Evolutionary conservation across 2,888 invertebrate genomes (phyloP).

Genomic region (Drosophila testacea): DNA sequence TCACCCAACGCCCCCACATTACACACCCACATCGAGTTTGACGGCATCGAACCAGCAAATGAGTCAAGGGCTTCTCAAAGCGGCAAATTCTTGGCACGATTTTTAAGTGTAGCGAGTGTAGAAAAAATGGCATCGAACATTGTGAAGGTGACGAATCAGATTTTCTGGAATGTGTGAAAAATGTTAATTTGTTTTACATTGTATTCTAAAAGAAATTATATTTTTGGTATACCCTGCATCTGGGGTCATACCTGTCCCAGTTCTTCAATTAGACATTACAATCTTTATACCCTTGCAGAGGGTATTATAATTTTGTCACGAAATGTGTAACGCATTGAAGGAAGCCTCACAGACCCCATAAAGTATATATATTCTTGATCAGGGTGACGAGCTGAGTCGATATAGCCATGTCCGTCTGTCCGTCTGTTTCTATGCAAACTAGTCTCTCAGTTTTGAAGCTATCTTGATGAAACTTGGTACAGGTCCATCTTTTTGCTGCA

Average conservation of each 20-base stretch:
- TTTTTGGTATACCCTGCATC: background rate
- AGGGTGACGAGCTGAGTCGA: no score
- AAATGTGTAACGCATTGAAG: no score
- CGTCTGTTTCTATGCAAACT: no score
- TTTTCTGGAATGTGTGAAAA: slow-evolving; percentile 72
- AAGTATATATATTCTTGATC: no score
- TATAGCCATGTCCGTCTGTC: no score
- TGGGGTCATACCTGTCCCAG: background rate
- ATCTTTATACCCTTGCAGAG: no score
- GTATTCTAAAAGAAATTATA: slow-evolving; percentile 5
- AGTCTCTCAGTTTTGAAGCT: no score
- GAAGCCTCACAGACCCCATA: no score
- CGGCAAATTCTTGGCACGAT: slow-evolving; percentile 43
- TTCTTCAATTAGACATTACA: background rate
- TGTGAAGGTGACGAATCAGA: slow-evolving; percentile 75
- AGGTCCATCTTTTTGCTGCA: no score
- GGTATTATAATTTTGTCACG: no score
- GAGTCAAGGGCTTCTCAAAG: slow-evolving; percentile 53
- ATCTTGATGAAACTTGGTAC: no score
- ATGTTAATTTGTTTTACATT: slow-evolving; percentile 58
- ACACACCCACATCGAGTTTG: slow-evolving; percentile 27
- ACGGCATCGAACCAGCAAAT: slow-evolving; percentile 24
- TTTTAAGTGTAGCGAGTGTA: slow-evolving; percentile 38
- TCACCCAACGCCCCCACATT: slow-evolving; percentile 16
- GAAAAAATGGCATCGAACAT: slow-evolving; percentile 62